Evolutionary conservation across 2,888 invertebrate genomes (phyloP), one percentile per base, ranked within the genome.

Genomic region (Cheiracanthium punctorium): DNA sequence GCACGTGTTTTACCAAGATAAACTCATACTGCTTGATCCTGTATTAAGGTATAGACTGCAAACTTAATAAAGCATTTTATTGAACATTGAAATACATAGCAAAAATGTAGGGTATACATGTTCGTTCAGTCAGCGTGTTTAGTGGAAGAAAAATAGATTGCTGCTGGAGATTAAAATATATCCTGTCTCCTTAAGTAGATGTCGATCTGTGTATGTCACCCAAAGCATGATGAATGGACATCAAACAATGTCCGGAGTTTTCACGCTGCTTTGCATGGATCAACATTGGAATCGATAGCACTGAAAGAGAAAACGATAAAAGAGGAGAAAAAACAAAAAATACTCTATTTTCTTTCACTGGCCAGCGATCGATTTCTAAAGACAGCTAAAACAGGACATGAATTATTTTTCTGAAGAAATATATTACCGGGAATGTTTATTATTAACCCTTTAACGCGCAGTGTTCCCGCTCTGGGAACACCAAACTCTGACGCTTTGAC

Each of bases 211-310:
- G n/a, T n/a, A n/a, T n/a, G 41, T 52, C 48, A 81, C 69, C 74
- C 72, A 43, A 67, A 30, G 5, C 41, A 74, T 85, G 84, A 85
- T 85, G 79, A 85, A 85, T 80, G 84, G 64, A 74, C 64, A 30
- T 41, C 73, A 85, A 85, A 85, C 84, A 85, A 85, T 85, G 84
- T 85, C 84, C 84, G 79, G 79, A 74, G 72, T 69, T 82, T 82
- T 74, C 79, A 70, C 71, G 70, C 74, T 64, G 74, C 52, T 72
- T 64, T 58, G 58, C 70, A 77, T 77, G n/a, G 79, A n/a, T 24
- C 24, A 0, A 20, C 24, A 33, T 33, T 5, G 7, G 41, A 64
- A 37, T 80, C 80, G 64, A 72, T 79, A 58, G 29, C 70, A 71
- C 71, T 77, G 17, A 41, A 20, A 52, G 20, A 24, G 24, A 58